These are phyloP conservation scores for Paracanthobrama guichenoti DNA, from an alignment of 2,113 vertebrate genomes.

Conservation along the genomic window DNA sequence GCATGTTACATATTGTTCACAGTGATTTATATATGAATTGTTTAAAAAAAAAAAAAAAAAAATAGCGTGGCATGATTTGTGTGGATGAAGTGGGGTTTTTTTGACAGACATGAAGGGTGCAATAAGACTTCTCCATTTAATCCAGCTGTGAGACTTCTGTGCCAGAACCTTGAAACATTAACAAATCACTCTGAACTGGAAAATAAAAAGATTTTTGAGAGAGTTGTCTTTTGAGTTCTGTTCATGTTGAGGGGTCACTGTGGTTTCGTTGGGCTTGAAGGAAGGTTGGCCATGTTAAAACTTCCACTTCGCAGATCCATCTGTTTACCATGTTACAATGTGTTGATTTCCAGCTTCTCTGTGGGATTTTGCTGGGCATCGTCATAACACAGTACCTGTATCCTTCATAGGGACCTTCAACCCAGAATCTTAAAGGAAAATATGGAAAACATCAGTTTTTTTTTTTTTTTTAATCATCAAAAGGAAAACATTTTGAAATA, in stretches of 20 bases:
- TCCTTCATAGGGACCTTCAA: accelerated
- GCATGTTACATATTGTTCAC: not conserved
- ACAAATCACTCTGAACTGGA: not conserved
- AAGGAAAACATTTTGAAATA: not conserved
- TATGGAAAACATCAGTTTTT: no score
- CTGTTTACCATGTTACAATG: not conserved
- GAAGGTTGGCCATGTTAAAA: constrained; percentile 8
- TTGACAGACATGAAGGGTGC: no score
- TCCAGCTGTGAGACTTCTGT: no score
- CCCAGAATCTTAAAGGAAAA: constrained; percentile 42
- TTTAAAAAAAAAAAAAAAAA: no score
- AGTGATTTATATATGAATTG: not conserved
- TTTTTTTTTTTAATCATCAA: not conserved
- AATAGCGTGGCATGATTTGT: not conserved
- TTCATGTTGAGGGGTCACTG: not conserved
- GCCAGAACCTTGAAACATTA: not conserved
- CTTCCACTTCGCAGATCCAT: constrained; percentile 46
- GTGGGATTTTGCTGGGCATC: not conserved
- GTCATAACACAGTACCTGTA: not conserved
- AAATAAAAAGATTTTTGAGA: not conserved
- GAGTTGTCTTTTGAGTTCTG: not conserved
- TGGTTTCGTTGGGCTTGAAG: not conserved
- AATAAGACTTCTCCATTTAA: no score
- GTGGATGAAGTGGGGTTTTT: not conserved
- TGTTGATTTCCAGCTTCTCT: not conserved